Conservation (phyloP, 2,113 vertebrate genomes). For the Catharus bicknelli region DNA sequence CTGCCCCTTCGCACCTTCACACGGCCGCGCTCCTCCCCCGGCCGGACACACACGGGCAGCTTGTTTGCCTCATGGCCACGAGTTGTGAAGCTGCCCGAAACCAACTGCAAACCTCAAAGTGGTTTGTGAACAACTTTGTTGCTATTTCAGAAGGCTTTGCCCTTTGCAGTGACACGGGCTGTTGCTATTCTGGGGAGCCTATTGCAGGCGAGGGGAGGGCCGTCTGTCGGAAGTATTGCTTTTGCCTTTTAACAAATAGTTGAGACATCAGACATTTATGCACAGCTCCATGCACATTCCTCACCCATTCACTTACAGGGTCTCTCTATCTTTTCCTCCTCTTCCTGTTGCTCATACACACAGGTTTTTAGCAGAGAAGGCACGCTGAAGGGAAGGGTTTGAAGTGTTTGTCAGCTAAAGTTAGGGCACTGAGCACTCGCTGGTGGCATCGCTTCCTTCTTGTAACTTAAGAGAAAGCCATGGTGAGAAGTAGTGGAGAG, state of each 20-base stretch:
- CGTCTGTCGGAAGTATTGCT: conserved; percentile 58
- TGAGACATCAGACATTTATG: conserved; percentile 7
- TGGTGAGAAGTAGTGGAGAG: not conserved
- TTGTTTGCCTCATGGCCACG: conserved; percentile 61
- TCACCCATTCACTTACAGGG: not conserved
- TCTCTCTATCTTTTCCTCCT: not conserved
- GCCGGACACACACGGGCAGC: not conserved
- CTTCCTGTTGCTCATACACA: not conserved
- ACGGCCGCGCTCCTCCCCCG: not conserved
- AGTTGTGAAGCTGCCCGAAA: conserved; percentile 29
- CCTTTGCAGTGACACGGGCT: conserved; percentile 77
- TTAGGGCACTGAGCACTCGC: not conserved
- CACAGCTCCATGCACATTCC: not conserved
- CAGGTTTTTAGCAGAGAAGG: not conserved
- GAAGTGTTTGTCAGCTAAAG: not conserved
- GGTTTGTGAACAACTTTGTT: conserved; percentile 77
- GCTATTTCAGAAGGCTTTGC: conserved; percentile 81
- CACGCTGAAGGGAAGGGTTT: not conserved
- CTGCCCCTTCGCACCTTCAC: not conserved
- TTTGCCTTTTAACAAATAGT: conserved; percentile 55
- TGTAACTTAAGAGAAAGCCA: not conserved
- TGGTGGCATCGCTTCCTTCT: not conserved
- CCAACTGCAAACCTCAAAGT: conserved; percentile 61
- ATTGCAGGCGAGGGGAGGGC: conserved; percentile 77
- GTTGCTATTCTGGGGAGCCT: conserved; percentile 80